A percentile compares a stretch with the other conserved stretches of the same genome.
phyloP scores from a whole-genome alignment of 2,113 vertebrate genomes.

The Anas platyrhynchos region DNA sequence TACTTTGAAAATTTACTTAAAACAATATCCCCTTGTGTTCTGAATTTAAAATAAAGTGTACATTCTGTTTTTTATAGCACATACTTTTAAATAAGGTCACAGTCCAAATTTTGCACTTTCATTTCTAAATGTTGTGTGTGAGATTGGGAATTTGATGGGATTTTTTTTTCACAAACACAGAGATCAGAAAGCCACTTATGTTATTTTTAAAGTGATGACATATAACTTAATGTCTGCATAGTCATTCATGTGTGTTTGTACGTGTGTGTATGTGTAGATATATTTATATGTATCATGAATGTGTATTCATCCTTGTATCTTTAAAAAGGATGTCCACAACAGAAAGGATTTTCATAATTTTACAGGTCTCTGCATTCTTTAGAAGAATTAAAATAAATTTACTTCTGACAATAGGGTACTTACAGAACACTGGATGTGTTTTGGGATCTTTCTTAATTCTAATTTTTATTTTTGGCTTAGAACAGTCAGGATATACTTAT shows the following conservation, averaged over 20 bases:
- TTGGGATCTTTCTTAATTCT: not conserved
- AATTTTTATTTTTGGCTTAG: not conserved
- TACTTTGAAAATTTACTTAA: constrained; percentile 30
- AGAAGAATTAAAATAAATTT: not conserved
- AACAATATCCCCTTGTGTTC: constrained; percentile 73
- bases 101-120: constrained; percentile 58
- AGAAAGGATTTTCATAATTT: not conserved
- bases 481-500: not conserved
- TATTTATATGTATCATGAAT: not conserved
- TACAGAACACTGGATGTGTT: not conserved
- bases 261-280: not conserved
- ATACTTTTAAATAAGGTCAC: constrained; percentile 71
- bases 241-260: not conserved
- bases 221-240: constrained; percentile 21
- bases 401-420: not conserved
- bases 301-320: not conserved
- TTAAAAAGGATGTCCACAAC: not conserved
- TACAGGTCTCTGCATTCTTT: not conserved
- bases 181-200: constrained; percentile 71
- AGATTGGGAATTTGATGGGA: constrained; percentile 28
- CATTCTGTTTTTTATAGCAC: constrained; percentile 27
- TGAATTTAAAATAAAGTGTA: constrained; percentile 53
- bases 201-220: constrained; percentile 65
- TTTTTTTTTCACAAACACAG: not conserved
- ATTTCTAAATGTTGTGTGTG: constrained; percentile 52